A percentile compares a stretch with the other conserved stretches of the same genome.
These are phyloP conservation scores for Darevskia nairensis DNA, from an alignment of 2,797 vertebrate species.

Conservation along the genomic window DNA sequence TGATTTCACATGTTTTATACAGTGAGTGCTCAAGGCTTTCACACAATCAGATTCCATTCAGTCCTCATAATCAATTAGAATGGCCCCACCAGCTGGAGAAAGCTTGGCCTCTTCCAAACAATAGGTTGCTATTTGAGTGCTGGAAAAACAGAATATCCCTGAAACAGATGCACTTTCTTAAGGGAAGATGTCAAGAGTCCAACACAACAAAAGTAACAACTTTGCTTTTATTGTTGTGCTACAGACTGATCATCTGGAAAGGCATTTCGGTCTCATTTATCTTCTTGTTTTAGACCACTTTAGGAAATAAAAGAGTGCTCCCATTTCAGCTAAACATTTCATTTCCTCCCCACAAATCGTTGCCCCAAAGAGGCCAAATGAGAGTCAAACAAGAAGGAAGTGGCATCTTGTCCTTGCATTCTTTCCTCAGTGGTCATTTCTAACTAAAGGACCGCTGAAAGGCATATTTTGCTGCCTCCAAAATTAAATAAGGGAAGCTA, in stretches of 20 bases:
- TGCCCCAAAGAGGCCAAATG: neutral
- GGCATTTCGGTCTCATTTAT: neutral
- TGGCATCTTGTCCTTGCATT: conserved; percentile 23
- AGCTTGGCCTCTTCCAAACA: neutral
- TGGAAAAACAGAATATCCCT: neutral
- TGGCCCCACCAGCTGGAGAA: neutral
- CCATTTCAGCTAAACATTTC: neutral
- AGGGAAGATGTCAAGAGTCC: neutral
- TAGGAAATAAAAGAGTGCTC: neutral
- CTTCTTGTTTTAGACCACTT: neutral
- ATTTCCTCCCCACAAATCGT: neutral
- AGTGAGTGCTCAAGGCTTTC: neutral
- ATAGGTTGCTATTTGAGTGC: neutral
- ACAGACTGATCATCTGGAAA: neutral
- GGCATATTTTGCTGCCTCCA: neutral
- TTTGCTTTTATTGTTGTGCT: neutral
- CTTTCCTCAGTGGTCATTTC: neutral
- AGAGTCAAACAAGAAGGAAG: neutral
- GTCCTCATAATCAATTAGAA: neutral
- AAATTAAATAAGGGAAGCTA: neutral
- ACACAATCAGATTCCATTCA: neutral
- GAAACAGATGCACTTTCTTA: neutral
- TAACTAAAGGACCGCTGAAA: neutral
- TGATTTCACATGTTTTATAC: neutral
- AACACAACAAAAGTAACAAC: neutral